Evolutionary conservation across 1,140 invertebrate genomes (phyloP), one percentile per base, ranked within the genome.

Genomic region (Hypsibius dujardini): DNA sequence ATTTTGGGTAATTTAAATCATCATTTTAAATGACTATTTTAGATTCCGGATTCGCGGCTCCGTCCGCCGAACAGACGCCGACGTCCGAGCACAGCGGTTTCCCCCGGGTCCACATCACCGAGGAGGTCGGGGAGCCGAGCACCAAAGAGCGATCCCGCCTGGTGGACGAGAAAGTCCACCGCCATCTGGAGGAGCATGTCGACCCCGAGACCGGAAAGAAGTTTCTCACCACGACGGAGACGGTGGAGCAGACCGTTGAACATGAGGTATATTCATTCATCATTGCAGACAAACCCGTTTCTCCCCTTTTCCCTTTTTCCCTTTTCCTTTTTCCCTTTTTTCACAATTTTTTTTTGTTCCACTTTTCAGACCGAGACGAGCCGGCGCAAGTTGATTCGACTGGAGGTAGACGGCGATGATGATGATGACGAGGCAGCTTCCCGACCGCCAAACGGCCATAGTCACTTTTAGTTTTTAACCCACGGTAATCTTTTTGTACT

Each of bases 191-290:
- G 81, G 89, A 92, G 80, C 89, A 88, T 81, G 79, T 89, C 75
- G 90, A 90, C 81, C 88, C 90, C 76, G 81, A 85, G 73, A 90
- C 88, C 73, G 90, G 90, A 75, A 87, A 88, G 80, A 85, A 85
- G 79, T 87, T 87, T 81, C 85, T 93, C 75, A 84, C 89, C 82
- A 93, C 90, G 72, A 85, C 92, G 79, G 88, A 92, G 84, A 89
- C 90, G 83, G 87, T 91, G 82, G 90, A 93, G 84, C 92, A 92
- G 85, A 86, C 90, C 80, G 90, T 93, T 81, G 90, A 93, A 82
- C 90, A 88, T 85, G 90, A 93, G 90, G 90, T 92, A 90, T 80
- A 80, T 76, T 7, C 14, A 47, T 59, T 42, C 59, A 42, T 42
- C 69, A 1, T 2, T 60, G 50, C 7, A 56, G n/a, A 7, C n/a